These are phyloP conservation scores for Nycticebus coucang DNA, from an alignment of 2,113 vertebrate species.

Conservation along the genomic window DNA sequence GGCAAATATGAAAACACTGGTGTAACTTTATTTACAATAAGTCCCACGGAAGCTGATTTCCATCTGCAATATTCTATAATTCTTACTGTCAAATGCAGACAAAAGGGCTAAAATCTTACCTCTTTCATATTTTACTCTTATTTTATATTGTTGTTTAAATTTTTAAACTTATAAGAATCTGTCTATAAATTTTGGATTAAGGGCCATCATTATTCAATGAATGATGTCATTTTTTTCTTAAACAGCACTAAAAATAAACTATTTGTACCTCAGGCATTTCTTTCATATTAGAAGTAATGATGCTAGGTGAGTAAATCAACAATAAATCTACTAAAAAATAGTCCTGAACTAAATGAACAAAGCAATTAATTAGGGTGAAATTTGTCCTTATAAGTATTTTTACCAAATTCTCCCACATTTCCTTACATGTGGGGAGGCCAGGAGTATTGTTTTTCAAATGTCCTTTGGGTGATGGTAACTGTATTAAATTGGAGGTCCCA, in stretches of 20 bases:
- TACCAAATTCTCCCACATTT: not conserved
- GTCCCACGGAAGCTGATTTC: not conserved
- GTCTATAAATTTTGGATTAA: not conserved
- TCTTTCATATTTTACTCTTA: not conserved
- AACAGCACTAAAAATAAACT: not conserved
- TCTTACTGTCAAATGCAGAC: not conserved
- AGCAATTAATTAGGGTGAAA: not conserved
- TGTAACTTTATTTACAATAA: not conserved
- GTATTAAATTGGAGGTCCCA: not conserved
- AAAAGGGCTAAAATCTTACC: not conserved
- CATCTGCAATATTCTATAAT: not conserved
- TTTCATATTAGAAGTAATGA: not conserved
- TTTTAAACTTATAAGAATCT: not conserved
- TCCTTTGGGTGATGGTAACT: not conserved
- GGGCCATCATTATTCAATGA: not conserved
- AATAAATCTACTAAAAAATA: not conserved
- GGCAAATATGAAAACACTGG: not conserved
- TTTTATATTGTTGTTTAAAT: constrained; percentile 6
- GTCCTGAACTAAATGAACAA: not conserved
- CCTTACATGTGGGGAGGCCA: not conserved
- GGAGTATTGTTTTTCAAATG: not conserved
- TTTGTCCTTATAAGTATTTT: not conserved
- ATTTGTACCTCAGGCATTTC: not conserved
- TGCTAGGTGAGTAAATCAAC: not conserved
- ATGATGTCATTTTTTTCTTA: not conserved